These are phyloP conservation scores for Tenthredo scrophulariae DNA, from an alignment of 2,888 invertebrate genomes.

Conservation along the genomic window DNA sequence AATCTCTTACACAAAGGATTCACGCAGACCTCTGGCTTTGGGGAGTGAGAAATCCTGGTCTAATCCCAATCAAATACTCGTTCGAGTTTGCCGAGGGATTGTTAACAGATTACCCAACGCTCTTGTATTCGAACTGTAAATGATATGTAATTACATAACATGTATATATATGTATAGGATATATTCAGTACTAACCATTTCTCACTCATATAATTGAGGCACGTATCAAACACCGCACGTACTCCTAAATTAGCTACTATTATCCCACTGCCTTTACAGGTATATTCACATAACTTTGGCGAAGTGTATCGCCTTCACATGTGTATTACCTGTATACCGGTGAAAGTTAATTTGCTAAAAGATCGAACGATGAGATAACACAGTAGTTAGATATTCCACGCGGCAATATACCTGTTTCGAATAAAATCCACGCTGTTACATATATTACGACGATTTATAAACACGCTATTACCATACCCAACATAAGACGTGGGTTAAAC, in stretches of 20 bases:
- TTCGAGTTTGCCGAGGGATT: background rate
- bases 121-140: background rate
- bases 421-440: background rate
- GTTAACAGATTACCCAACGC: background rate
- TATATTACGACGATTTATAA: background rate
- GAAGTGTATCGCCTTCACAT: background rate
- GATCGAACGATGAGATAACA: background rate
- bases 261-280: background rate
- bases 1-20: background rate
- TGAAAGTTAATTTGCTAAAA: slow-evolving; percentile 27
- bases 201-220: slow-evolving; percentile 12
- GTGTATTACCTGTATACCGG: background rate
- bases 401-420: background rate
- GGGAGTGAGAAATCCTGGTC: background rate
- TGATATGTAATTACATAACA: slow-evolving; percentile 18
- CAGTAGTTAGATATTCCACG: too few species aligned
- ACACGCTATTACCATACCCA: background rate
- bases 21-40: background rate
- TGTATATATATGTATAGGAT: background rate
- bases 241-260: background rate
- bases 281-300: too few species aligned
- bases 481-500: too few species aligned
- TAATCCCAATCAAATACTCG: slow-evolving; percentile 30
- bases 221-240: background rate
- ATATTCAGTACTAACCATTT: background rate